Percentiles rank a stretch among this genome's conserved stretches.
phyloP scores from a whole-genome alignment of 2,113 vertebrate genomes.

The Corythaeola cristata region DNA sequence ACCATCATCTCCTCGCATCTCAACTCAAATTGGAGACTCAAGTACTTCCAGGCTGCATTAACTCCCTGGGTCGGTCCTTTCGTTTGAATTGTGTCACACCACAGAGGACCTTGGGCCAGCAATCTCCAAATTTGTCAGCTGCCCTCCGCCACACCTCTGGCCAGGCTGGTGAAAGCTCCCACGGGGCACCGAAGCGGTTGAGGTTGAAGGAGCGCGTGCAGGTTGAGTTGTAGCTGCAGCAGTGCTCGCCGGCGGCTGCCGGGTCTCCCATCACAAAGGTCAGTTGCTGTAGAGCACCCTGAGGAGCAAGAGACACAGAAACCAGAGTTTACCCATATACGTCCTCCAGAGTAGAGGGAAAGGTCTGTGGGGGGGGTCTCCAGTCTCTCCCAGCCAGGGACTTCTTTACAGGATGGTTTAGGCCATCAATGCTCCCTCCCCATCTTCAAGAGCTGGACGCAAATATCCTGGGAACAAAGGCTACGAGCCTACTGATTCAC shows the following conservation, averaged over 20 bases:
- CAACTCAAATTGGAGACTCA: neutral
- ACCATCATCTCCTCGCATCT: neutral
- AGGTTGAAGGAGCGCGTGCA: conserved; percentile 45
- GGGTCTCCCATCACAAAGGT: conserved; percentile 83
- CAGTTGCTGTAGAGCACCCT: conserved; percentile 85
- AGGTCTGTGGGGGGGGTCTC: neutral
- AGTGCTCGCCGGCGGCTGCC: conserved; percentile 74
- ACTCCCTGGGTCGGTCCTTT: neutral
- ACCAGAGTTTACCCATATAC: neutral
- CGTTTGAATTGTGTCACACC: accelerated
- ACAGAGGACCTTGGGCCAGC: neutral
- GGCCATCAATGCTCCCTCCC: neutral
- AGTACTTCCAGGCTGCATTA: neutral
- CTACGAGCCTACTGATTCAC: neutral
- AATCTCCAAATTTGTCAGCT: neutral
- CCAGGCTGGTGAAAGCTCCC: conserved; percentile 1
- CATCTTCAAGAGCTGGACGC: neutral
- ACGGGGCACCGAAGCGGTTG: neutral
- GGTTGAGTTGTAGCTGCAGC: conserved; percentile 51
- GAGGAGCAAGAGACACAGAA: neutral
- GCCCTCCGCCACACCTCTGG: conserved; percentile 21
- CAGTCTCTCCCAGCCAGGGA: neutral
- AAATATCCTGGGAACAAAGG: neutral
- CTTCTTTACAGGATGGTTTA: neutral
- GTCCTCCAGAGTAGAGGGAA: neutral